Evolutionary conservation across 1,140 invertebrate genomes (phyloP).

Genomic region (Colletes latitarsis): DNA sequence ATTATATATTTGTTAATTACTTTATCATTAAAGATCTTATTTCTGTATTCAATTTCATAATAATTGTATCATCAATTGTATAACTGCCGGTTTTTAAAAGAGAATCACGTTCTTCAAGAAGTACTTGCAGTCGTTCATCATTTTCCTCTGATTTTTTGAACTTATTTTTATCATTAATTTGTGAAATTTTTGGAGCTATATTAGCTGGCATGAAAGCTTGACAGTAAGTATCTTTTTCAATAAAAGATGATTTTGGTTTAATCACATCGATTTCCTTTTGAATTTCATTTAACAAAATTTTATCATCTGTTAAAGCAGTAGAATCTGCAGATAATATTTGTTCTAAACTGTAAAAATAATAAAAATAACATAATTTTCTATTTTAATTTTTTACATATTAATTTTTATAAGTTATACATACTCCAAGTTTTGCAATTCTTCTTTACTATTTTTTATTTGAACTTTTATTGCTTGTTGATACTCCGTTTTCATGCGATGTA

Average conservation of each 20-base stretch:
- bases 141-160: slow-evolving; percentile 58
- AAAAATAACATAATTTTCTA: not conserved
- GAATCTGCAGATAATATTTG: slow-evolving; percentile 72
- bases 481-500: slow-evolving; percentile 80
- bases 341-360: slow-evolving; percentile 69
- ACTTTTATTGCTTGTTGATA: slow-evolving; percentile 77
- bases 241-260: slow-evolving; percentile 64
- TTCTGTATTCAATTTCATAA: slow-evolving; percentile 72
- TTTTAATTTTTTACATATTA: not conserved
- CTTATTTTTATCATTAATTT: slow-evolving; percentile 15
- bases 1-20: slow-evolving; percentile 27
- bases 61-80: slow-evolving; percentile 76
- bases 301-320: slow-evolving; percentile 71
- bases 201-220: slow-evolving; percentile 52
- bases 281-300: slow-evolving; percentile 70
- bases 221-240: slow-evolving; percentile 52
- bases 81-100: slow-evolving; percentile 76
- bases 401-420: slow-evolving; percentile 54
- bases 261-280: slow-evolving; percentile 74
- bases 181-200: slow-evolving; percentile 49
- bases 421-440: slow-evolving; percentile 77
- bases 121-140: slow-evolving; percentile 65
- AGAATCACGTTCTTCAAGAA: slow-evolving; percentile 72
- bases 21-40: slow-evolving; percentile 70
- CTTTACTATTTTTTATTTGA: slow-evolving; percentile 78